Base-by-base conservation (phyloP, 2,888 invertebrate species). In the Drosophila putrida region DNA sequence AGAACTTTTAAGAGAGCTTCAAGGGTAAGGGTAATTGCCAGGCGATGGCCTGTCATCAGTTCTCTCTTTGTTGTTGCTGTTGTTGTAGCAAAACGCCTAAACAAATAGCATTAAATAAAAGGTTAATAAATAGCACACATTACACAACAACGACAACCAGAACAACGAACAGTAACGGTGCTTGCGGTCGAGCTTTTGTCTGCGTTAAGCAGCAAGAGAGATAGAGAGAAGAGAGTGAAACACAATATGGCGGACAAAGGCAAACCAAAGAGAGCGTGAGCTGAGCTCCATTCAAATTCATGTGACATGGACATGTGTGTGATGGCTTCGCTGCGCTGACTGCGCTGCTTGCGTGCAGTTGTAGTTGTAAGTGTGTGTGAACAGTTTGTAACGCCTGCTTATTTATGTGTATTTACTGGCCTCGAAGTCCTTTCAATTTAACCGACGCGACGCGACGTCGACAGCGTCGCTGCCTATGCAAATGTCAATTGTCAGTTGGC, bases 401-500 rank as follows among this genome's bases (percentile, higher is more conserved):
- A 88, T 79, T 84, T 84, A 88, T 84, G 86, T 38, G 28, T 75
- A 84, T 69, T 66, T 60, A 59, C 61, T 25, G 71, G 49, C 69
- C 63, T 36, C 46, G 31, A 63, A 75, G 71, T 85, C 88, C 81
- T 88, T 86, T 86, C 78, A 83, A 83, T 83, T 88, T 69, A 81
- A 83, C 81, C 84, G 80, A 69, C 80, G 61, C 76, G n/a, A n/a
- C 39, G 53, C 68, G 60, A 47, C 47, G 15, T 61, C 70, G 60
- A 76, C 51, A n/a, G 28, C 47, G 31, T 4, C 31, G 33, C 15
- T 49, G 68, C 66, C 78, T 70, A 89, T 84, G 86, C 89, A 89
- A 86, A 89, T 89, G 86, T 86, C 86, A 86, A 89, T 89, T 89
- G 89, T 81, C 89, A 77, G 82, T 88, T 79, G 70, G 63, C 68